phyloP scores from a whole-genome alignment of 2,888 invertebrate species.

The Apamea sordens region DNA sequence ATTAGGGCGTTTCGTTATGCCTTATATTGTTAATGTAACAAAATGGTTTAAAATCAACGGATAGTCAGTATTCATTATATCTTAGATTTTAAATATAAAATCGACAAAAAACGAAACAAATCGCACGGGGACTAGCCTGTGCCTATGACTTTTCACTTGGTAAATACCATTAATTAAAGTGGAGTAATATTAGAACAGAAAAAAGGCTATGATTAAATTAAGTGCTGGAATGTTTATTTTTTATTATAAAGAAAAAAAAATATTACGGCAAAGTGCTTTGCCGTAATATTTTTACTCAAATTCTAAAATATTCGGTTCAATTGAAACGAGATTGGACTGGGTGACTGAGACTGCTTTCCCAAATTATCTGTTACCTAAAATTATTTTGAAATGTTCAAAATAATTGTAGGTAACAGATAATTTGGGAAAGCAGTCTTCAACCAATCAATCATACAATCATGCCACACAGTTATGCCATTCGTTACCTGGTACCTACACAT shows the following conservation, averaged over 20 bases:
- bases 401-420: not conserved
- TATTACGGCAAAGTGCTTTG: too few relatives aligned
- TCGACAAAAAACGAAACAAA: not conserved
- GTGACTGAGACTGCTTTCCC: too few relatives aligned
- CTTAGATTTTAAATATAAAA: not conserved
- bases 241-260: not conserved
- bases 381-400: too few relatives aligned
- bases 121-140: constrained; percentile 2
- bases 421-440: not conserved
- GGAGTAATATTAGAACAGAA: not conserved
- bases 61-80: not conserved
- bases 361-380: too few relatives aligned
- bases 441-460: not conserved
- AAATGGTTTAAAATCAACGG: not conserved
- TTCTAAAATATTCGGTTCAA: not conserved
- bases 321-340: not conserved
- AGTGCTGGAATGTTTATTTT: not conserved
- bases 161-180: constrained; percentile 23
- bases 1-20: too few relatives aligned
- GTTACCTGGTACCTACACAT: not conserved
- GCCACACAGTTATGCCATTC: not conserved
- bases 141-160: not conserved
- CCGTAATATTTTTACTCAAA: not conserved
- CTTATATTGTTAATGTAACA: not conserved
- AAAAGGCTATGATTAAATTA: constrained; percentile 5